These are phyloP conservation scores for Reticulitermes lucifugus DNA, from an alignment of 2,888 invertebrate genomes.

Conservation along the genomic window DNA sequence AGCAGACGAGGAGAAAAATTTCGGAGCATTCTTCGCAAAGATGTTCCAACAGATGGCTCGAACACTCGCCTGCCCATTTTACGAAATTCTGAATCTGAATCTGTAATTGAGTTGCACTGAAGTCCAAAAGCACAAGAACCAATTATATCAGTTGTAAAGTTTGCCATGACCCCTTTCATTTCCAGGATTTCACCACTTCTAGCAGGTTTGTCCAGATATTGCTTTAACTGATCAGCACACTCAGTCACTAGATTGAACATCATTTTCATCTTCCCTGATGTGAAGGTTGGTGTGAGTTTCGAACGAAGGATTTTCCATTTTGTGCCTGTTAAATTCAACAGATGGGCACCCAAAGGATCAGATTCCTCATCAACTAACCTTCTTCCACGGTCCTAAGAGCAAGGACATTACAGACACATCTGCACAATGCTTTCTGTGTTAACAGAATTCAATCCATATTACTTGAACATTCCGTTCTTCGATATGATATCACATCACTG, in stretches of 20 bases:
- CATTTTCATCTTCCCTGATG: slow-evolving; percentile 51
- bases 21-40: slow-evolving; percentile 58
- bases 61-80: slow-evolving; percentile 60
- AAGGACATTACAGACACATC: slow-evolving; percentile 33
- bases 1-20: neutral
- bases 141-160: slow-evolving; percentile 67
- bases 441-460: too few relatives aligned
- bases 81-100: slow-evolving; percentile 62
- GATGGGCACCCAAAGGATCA: slow-evolving; percentile 46
- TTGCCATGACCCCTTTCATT: slow-evolving; percentile 61
- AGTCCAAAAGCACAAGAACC: slow-evolving; percentile 66
- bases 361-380: slow-evolving; percentile 33
- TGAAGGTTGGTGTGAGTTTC: slow-evolving; percentile 53
- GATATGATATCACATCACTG: too few relatives aligned
- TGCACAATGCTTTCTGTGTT: slow-evolving; percentile 26
- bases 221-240: slow-evolving; percentile 44
- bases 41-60: slow-evolving; percentile 56
- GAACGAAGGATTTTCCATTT: slow-evolving; percentile 47
- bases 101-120: slow-evolving; percentile 62
- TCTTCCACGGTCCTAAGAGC: slow-evolving; percentile 46
- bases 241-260: slow-evolving; percentile 48
- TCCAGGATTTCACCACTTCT: slow-evolving; percentile 57
- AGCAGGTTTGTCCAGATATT: slow-evolving; percentile 20
- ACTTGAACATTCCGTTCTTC: too few relatives aligned
- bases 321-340: slow-evolving; percentile 46